Evolutionary conservation across 2,797 vertebrate genomes (phyloP).

Genomic region (Emydoidea blandingii): DNA sequence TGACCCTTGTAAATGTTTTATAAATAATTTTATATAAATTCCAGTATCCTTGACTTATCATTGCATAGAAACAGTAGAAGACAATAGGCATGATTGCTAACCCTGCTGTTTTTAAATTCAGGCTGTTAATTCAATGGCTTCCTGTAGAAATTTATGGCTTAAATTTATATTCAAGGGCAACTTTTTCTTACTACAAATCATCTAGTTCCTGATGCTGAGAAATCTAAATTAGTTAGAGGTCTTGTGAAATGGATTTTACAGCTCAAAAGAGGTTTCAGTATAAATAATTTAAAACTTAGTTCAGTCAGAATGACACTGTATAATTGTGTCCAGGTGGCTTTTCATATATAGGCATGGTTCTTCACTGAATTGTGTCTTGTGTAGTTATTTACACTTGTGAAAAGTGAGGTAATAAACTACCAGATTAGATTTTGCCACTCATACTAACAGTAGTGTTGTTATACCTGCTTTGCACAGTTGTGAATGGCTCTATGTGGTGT

Average conservation of each 20-base stretch:
- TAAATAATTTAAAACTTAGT: background rate
- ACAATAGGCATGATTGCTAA: background rate
- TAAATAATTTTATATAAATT: background rate
- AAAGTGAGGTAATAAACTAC: background rate
- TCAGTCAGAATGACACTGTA: background rate
- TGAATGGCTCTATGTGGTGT: background rate
- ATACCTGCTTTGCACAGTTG: background rate
- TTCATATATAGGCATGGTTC: background rate
- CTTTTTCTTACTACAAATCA: background rate
- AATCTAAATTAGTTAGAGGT: background rate
- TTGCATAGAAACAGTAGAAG: background rate
- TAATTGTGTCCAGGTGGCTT: background rate
- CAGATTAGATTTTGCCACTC: background rate
- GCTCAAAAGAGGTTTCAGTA: background rate
- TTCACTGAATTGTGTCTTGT: background rate
- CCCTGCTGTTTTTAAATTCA: background rate
- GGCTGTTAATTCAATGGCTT: background rate
- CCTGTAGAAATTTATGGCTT: background rate
- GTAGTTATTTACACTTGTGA: background rate
- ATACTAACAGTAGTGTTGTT: rapidly evolving
- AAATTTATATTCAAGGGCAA: background rate
- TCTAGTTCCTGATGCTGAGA: background rate
- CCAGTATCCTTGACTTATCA: background rate
- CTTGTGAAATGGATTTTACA: background rate
- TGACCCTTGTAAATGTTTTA: background rate